Base-by-base conservation (phyloP, 2,888 invertebrate species). In the Listrodromus nycthemerus region DNA sequence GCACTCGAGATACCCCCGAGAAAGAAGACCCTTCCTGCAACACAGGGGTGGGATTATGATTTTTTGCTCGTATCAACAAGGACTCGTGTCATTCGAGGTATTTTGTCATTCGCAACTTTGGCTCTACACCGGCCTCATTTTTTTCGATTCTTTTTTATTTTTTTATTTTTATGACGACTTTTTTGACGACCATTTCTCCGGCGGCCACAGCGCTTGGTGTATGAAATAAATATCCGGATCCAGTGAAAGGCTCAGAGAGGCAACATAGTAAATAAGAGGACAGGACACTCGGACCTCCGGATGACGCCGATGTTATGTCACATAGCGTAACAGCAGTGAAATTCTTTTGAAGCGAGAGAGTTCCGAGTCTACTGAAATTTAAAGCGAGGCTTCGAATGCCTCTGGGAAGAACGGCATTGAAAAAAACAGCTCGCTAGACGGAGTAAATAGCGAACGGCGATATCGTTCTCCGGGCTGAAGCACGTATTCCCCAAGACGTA, bases 201-300 rank as follows among this genome's bases (percentile, higher is more conserved):
- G 24, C 21, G 55, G 55, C 55, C 24, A 55, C 13, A 24, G 13
- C 24, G 55, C 55, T 55, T 24, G 24, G 55, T 21, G 24, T 21
- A 24, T 24, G 21, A 24, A 13, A 24, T 24, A 24, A 55, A 55
- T 21, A 24, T 52, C 10, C 21, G 52, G 19, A 24, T 55, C 4
- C 21, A 21, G 4, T 21, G 55, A 78, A 70, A 78, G 50, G 50
- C 55, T 63, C 63, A 78, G 61, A 52, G 70, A 58, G 21, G 55
- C 61, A 70, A 37, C n/a, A 77, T 37, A 50, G 50, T 63, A 63
- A 61, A 45, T 70, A 78, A 78, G 50, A 24, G 27, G 27, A 27
- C 1, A 70, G 70, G 24, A 33, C 70, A 70, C 33, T 30, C 41
- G 13, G 27, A 37, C 50, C 48, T 24, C 45, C n/a, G 13, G 41